Conservation (phyloP, 1,140 invertebrate genomes). For the Atta cephalotes region DNA sequence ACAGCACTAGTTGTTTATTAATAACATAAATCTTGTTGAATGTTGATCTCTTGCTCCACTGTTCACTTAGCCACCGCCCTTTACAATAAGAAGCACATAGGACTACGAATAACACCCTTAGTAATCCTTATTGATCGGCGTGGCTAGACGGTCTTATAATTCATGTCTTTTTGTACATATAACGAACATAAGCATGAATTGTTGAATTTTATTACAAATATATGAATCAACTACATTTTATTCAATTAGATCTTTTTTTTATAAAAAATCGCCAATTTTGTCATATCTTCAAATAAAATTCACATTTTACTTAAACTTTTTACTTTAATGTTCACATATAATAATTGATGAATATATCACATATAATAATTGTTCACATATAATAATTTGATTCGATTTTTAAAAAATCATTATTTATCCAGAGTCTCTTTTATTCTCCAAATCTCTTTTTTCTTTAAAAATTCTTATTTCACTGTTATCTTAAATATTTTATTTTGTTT, state of each 20-base stretch:
- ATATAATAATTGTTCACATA: too few relatives aligned
- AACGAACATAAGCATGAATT: neutral
- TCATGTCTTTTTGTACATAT: neutral
- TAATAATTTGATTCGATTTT: neutral
- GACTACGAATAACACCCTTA: neutral
- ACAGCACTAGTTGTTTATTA: slow-evolving; percentile 8
- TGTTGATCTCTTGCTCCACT: neutral
- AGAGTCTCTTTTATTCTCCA: neutral
- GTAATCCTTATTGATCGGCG: slow-evolving; percentile 36
- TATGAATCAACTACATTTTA: neutral
- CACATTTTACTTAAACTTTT: neutral
- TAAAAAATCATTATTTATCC: neutral
- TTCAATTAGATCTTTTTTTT: neutral
- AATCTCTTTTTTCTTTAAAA: neutral
- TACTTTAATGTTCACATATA: neutral
- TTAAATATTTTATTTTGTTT: neutral
- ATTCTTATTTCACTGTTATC: neutral
- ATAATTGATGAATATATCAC: too few relatives aligned
- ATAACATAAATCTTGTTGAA: neutral
- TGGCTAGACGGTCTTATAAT: slow-evolving; percentile 21
- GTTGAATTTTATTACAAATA: neutral
- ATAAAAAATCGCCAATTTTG: neutral
- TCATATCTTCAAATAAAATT: neutral
- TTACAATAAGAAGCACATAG: slow-evolving; percentile 24
- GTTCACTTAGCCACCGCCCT: neutral